phyloP scores from a whole-genome alignment of 1,140 invertebrate species.

The Scaptomyza montana region DNA sequence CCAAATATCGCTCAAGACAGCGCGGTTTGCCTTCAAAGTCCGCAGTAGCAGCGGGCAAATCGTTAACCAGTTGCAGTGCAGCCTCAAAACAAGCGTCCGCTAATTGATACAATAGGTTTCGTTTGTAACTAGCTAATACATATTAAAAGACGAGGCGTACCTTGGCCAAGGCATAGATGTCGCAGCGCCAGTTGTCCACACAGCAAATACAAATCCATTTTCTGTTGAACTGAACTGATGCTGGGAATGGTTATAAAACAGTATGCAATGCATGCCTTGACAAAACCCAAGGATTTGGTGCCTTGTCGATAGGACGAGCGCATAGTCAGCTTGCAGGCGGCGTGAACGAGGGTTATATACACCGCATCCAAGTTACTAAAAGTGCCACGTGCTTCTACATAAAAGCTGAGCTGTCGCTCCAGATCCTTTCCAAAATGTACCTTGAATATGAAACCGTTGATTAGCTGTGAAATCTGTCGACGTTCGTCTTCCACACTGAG shows the following conservation, averaged over 20 bases:
- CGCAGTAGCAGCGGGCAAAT: slow-evolving; percentile 90
- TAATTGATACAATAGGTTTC: slow-evolving; percentile 76
- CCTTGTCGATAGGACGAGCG: slow-evolving; percentile 92
- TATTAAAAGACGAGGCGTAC: slow-evolving; percentile 1
- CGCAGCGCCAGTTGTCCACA: slow-evolving; percentile 94
- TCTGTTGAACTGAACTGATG: slow-evolving; percentile 89
- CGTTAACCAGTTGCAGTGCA: slow-evolving; percentile 90
- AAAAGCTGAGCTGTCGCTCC: slow-evolving; percentile 96
- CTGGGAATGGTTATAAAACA: slow-evolving; percentile 98
- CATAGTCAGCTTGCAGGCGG: slow-evolving; percentile 91
- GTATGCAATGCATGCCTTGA: slow-evolving; percentile 97
- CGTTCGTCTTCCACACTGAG: slow-evolving; percentile 97
- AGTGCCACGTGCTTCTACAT: slow-evolving; percentile 93
- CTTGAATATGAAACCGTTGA: slow-evolving; percentile 91
- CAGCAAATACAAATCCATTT: slow-evolving; percentile 93
- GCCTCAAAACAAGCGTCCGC: slow-evolving; percentile 97
- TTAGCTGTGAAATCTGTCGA: slow-evolving; percentile 92
- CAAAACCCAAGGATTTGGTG: slow-evolving; percentile 87
- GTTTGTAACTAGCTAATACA: slow-evolving; percentile 51
- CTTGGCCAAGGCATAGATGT: slow-evolving; percentile 95
- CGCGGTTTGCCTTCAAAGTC: slow-evolving; percentile 90
- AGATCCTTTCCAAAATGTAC: slow-evolving; percentile 94
- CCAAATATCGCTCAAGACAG: slow-evolving; percentile 89
- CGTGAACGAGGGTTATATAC: slow-evolving; percentile 92
- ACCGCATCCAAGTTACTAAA: slow-evolving; percentile 96